Conservation (phyloP, 1,140 invertebrate genomes). For the Cydia fagiglandana region DNA sequence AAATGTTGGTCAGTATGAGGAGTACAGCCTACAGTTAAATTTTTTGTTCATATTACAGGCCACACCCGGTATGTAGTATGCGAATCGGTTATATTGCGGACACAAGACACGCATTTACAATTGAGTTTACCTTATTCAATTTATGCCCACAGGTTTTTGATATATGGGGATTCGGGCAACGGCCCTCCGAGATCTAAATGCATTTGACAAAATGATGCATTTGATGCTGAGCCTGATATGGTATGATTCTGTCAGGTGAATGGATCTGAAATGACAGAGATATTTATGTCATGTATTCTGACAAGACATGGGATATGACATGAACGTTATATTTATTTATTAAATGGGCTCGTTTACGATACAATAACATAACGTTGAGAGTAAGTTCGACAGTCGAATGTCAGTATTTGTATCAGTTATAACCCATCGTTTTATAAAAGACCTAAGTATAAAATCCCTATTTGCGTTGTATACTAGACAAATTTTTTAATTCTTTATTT, state of each 20-base stretch:
- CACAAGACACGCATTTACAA: neutral
- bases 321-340: neutral
- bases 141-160: constrained; percentile 15
- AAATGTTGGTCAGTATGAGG: too few species aligned
- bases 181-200: neutral
- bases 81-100: neutral
- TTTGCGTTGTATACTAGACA: too few species aligned
- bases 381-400: too few species aligned
- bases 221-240: constrained; percentile 18
- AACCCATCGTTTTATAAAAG: too few species aligned
- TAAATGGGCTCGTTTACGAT: neutral
- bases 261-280: constrained; percentile 17
- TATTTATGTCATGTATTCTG: constrained; percentile 19
- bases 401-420: too few species aligned
- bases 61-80: too few species aligned
- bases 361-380: too few species aligned
- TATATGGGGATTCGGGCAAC: constrained; percentile 3
- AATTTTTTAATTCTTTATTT: too few species aligned
- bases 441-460: too few species aligned
- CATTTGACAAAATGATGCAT: constrained; percentile 24
- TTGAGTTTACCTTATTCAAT: neutral
- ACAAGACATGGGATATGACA: neutral
- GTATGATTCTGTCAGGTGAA: constrained; percentile 19
- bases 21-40: too few species aligned
- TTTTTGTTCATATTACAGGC: too few species aligned